Base-by-base conservation (phyloP, 2,888 invertebrate species). In the Ophraella communa region DNA sequence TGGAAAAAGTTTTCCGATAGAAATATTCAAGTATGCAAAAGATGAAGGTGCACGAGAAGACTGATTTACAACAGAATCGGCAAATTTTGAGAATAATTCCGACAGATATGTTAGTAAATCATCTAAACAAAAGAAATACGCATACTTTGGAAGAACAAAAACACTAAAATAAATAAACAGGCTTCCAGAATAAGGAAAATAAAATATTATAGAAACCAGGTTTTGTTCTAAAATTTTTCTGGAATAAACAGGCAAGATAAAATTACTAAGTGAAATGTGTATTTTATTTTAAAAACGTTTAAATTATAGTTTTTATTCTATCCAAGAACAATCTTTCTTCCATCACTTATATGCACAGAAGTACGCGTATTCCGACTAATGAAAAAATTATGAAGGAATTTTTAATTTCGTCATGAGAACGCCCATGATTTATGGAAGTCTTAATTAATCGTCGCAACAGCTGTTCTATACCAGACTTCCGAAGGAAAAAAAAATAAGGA, bases 391-490 rank as follows among this genome's bases (percentile, higher is more conserved):
- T 75, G 75, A 72, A 74, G 73, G 76, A 77, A 77, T 78, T 78
- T 78, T 78, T 78, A 78, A 78, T 78, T 76, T 77, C 71, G 69
- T 68, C 69, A 62, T 57, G 70, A 71, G 69, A 76, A 72, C 73
- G 73, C 65, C 67, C 71, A 77, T 78, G 77, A 78, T 78, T 78
- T 77, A 78, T 76, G 76, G 68, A 67, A 68, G 71, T 72, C 74
- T 77, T 78, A 77, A 78, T 78, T 77, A 78, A 77, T 77, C 73
- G 71, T 69, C 73, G 65, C 72, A 72, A 73, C 73, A 75, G 70
- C 73, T 74, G 74, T 63, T 66, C 23, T 60, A 62, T 65, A 59
- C 65, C 54, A 33, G 61, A 65, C 64, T 58, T 24, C 49, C 42
- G 58, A 56, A 27, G 56, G 11, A 58, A 33, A 27, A 59, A 42